Conservation (phyloP, 2,797 vertebrate genomes). For the Hephaestus fuliginosus region DNA sequence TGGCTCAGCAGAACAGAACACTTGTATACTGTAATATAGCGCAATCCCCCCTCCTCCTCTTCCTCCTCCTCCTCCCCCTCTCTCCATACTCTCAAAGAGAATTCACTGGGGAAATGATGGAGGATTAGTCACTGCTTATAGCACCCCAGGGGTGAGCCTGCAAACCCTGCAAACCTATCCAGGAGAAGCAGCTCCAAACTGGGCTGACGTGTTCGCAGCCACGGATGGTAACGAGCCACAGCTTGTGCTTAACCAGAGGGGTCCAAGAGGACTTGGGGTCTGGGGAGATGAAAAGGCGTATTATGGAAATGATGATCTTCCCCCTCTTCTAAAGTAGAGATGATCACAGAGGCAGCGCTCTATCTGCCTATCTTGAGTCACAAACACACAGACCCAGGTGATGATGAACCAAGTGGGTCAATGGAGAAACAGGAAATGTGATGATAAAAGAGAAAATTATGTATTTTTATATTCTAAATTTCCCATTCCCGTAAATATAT, state of each 20-base stretch:
- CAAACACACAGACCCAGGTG: conserved; percentile 28
- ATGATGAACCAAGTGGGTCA: conserved; percentile 40
- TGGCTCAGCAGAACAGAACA: conserved; percentile 72
- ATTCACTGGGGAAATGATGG: conserved; percentile 64
- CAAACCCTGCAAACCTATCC: conserved; percentile 55
- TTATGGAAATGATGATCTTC: conserved; percentile 64
- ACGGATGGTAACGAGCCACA: conserved; percentile 48
- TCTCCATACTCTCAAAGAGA: conserved; percentile 48
- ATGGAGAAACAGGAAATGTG: not conserved
- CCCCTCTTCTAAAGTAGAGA: conserved; percentile 40
- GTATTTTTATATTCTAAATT: conserved; percentile 3
- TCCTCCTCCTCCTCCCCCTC: not conserved
- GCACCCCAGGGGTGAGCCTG: conserved; percentile 57
- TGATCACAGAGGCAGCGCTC: conserved; percentile 45
- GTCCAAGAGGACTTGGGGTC: conserved; percentile 55
- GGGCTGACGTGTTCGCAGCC: conserved; percentile 47
- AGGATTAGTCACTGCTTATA: conserved; percentile 72
- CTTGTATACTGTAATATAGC: conserved; percentile 62
- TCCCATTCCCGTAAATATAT: conserved; percentile 11
- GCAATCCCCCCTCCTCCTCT: conserved; percentile 25
- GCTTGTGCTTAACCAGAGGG: conserved; percentile 60
- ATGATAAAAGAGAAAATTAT: not conserved
- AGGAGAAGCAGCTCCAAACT: conserved; percentile 56
- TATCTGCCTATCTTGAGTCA: conserved; percentile 60
- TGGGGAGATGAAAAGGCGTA: conserved; percentile 64